Evolutionary conservation across 2,888 invertebrate genomes (phyloP), one percentile per base, ranked within the genome.

Genomic region (Noctua janthe): DNA sequence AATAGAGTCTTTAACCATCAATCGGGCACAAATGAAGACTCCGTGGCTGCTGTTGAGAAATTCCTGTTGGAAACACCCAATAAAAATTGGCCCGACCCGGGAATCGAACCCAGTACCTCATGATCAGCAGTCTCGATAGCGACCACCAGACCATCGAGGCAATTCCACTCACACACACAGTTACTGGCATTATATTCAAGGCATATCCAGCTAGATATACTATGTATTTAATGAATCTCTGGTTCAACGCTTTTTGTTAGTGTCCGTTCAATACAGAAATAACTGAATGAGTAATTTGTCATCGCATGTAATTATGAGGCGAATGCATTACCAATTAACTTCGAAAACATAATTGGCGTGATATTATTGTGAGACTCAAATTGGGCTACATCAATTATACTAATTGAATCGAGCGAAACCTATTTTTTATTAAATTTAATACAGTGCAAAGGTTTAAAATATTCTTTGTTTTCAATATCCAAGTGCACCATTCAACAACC

Each of bases 241-340:
- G 10, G 1, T 47, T 29, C 23, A 23, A 54, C 23, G 1, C 13
- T 64, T 69, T 59, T 71, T 66, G 54, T 62, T 47, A 66, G 49
- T 49, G 56, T 69, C n/a, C 66, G 62, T 73, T 87, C 81, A 76
- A 74, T 83, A 71, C 56, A 35, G 73, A 80, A 80, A 84, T 81
- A 81, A 73, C 56, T 78, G 85, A 69, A 84, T 76, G 67, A 78
- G 71, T 84, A 78, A 78, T 87, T 84, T 81, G 75, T 76, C 74
- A 75, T 70, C n/a, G 72, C 64, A 64, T 78, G 74, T 85, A 67
- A 78, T 85, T 85, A 82, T 71, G 71, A 73, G 59, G 64, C 56
- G 66, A 76, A 81, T 86, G 74, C 74, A 80, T 88, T 86, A 88
- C 81, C 83, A 86, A 87, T 88, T 82, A 88, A 76, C 39, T 81